These are phyloP conservation scores for Phragmatobia fuliginosa DNA, from an alignment of 2,888 invertebrate species.

Conservation along the genomic window DNA sequence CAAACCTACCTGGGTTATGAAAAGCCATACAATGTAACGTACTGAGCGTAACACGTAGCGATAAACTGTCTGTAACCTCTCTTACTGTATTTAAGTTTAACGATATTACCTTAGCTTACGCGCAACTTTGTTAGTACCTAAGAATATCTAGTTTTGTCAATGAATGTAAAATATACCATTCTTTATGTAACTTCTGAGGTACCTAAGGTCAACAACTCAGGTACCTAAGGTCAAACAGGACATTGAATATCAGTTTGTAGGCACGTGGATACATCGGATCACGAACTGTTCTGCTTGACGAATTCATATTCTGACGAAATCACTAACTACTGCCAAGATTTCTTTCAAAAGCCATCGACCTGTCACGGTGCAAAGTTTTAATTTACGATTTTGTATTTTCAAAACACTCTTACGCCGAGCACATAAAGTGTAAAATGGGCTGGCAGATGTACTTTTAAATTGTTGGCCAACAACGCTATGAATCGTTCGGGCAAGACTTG, in stretches of 20 bases:
- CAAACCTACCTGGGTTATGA: too few relatives aligned
- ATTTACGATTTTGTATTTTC: conserved; percentile 27
- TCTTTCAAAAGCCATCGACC: conserved; percentile 82
- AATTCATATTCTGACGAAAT: conserved; percentile 80
- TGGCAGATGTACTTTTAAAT: conserved; percentile 11
- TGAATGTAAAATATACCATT: neutral
- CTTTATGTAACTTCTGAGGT: neutral
- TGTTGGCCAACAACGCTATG: conserved; percentile 23
- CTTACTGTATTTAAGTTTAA: too few relatives aligned
- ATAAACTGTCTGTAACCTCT: too few relatives aligned
- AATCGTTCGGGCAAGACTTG: conserved; percentile 56
- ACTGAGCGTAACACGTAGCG: too few relatives aligned
- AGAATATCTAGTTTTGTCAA: too few relatives aligned
- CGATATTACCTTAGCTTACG: too few relatives aligned
- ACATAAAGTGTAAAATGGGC: conserved; percentile 51
- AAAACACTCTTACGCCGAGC: conserved; percentile 28
- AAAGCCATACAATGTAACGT: too few relatives aligned
- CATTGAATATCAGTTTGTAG: neutral
- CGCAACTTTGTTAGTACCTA: neutral
- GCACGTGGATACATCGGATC: conserved; percentile 33
- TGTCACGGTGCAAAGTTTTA: conserved; percentile 57
- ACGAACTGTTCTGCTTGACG: conserved; percentile 72
- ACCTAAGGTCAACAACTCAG: neutral
- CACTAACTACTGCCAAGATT: conserved; percentile 78
- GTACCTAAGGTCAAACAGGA: neutral